phyloP scores from a whole-genome alignment of 2,113 vertebrate genomes.

The Proteles cristata region DNA sequence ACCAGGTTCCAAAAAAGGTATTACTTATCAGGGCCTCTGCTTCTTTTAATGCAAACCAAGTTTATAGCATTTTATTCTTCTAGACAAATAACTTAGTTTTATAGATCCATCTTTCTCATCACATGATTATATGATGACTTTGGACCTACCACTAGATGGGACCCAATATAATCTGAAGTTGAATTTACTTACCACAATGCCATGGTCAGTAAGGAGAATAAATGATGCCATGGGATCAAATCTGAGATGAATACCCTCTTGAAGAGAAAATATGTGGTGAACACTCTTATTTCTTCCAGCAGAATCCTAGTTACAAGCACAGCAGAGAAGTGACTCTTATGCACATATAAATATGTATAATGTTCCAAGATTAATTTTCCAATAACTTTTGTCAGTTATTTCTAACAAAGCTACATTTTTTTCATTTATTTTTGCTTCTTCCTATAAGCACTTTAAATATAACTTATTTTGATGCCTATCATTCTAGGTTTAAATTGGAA shows the following conservation, averaged over 20 bases:
- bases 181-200: conserved; percentile 89
- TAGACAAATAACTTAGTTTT: conserved; percentile 51
- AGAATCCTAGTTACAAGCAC: conserved; percentile 88
- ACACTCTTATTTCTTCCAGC: conserved; percentile 86
- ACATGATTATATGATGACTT: not conserved
- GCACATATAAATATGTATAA: not conserved
- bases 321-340: conserved; percentile 42
- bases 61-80: conserved; percentile 47
- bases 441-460: not conserved
- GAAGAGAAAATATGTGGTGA: conserved; percentile 92
- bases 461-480: conserved; percentile 5
- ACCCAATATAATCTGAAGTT: not conserved
- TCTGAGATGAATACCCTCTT: conserved; percentile 88
- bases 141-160: not conserved
- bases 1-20: not conserved
- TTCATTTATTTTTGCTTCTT: conserved; percentile 48
- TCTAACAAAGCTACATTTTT: not conserved
- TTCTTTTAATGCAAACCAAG: conserved; percentile 42
- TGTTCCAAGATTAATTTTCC: not conserved
- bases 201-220: conserved; percentile 95
- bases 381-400: conserved; percentile 3
- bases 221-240: conserved; percentile 93
- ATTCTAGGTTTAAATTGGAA: conserved; percentile 28
- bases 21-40: not conserved
- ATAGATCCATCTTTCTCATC: conserved; percentile 18